Evolutionary conservation across 2,888 invertebrate genomes (phyloP).

Genomic region (Adineta ricciae): DNA sequence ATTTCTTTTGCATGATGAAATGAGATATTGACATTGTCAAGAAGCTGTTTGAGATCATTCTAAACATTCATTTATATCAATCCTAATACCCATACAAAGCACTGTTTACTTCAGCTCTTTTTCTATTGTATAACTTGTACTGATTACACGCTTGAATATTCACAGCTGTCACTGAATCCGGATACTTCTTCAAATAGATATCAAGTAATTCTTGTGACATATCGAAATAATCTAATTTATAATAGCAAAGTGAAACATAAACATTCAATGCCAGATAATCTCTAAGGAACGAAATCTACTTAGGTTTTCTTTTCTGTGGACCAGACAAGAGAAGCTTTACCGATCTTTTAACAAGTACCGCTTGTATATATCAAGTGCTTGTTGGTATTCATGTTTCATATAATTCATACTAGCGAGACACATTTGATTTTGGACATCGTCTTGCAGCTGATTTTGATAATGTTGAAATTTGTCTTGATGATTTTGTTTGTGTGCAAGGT

Average conservation of each 20-base stretch:
- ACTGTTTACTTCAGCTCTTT: conserved; percentile 73
- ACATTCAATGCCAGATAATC: conserved; percentile 85
- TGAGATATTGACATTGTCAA: conserved; percentile 60
- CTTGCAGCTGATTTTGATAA: conserved; percentile 71
- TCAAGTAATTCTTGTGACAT: conserved; percentile 92
- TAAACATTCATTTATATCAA: conserved; percentile 37
- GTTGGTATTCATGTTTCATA: conserved; percentile 86
- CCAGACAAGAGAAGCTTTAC: conserved; percentile 53
- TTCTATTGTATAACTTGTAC: conserved; percentile 78
- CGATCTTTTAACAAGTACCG: conserved; percentile 78
- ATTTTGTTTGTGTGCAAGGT: conserved; percentile 79
- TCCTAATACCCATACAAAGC: no score
- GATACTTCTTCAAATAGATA: conserved; percentile 76
- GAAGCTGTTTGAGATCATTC: conserved; percentile 69
- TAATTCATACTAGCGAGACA: conserved; percentile 91
- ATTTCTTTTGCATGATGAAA: conserved; percentile 75
- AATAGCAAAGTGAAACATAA: conserved; percentile 91
- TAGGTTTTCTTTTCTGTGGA: no score
- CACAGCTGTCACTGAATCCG: conserved; percentile 84
- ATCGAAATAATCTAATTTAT: conserved; percentile 94
- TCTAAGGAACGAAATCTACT: no score
- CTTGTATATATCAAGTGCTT: conserved; percentile 96
- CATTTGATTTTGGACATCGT: conserved; percentile 82
- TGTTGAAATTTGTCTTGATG: conserved; percentile 75
- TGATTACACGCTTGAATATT: conserved; percentile 80